These are phyloP conservation scores for Euplexia lucipara DNA, from an alignment of 2,888 invertebrate species.

Conservation along the genomic window DNA sequence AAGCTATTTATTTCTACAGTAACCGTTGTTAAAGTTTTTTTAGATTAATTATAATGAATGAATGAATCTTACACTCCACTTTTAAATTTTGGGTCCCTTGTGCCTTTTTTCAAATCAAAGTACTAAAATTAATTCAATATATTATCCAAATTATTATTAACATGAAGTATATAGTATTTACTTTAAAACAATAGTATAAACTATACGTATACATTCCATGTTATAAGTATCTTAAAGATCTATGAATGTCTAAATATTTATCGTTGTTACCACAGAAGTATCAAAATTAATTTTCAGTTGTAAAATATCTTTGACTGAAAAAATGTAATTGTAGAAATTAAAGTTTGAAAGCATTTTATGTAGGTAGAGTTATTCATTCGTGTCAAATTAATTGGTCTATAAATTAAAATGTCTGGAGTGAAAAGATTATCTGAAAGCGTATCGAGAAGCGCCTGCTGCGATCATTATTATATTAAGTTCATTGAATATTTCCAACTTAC, in stretches of 20 bases:
- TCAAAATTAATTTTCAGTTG: constrained; percentile 49
- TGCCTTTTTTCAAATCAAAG: constrained; percentile 79
- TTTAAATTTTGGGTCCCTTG: constrained; percentile 73
- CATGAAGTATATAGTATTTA: constrained; percentile 54
- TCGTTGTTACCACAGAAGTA: constrained; percentile 55
- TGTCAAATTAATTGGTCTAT: constrained; percentile 62
- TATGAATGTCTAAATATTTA: constrained; percentile 63
- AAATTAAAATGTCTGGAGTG: constrained; percentile 49
- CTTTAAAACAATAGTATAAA: constrained; percentile 45
- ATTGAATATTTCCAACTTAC: constrained; percentile 40
- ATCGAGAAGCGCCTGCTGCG: constrained; percentile 49
- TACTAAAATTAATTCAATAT: constrained; percentile 66
- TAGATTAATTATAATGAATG: constrained; percentile 53
- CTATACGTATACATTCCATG: constrained; percentile 71
- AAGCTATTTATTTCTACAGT: constrained; percentile 60
- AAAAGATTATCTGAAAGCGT: constrained; percentile 42
- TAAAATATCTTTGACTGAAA: constrained; percentile 53
- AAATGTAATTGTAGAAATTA: constrained; percentile 35
- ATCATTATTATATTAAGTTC: constrained; percentile 34
- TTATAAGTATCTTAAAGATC: constrained; percentile 64
- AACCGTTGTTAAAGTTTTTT: constrained; percentile 55
- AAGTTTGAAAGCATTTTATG: constrained; percentile 36
- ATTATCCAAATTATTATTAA: constrained; percentile 59
- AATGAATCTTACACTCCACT: constrained; percentile 44
- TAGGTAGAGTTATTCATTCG: constrained; percentile 56